These are phyloP conservation scores for Halocynthia aurantium DNA, from an alignment of 23 tunicate species.

Conservation along the genomic window DNA sequence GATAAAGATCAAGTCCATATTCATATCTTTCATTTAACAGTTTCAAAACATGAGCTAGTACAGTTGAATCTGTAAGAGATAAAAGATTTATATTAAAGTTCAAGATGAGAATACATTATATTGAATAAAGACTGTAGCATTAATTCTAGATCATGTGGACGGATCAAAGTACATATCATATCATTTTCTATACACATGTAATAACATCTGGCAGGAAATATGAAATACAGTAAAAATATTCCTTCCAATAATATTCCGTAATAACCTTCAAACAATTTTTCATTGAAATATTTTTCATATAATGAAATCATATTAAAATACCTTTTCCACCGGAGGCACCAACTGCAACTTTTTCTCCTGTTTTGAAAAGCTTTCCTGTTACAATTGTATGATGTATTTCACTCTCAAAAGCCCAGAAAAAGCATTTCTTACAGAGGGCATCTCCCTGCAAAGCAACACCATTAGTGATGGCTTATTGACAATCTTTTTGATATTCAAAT, in stretches of 20 bases:
- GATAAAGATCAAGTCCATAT: constrained; percentile 69
- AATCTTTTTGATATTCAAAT: neutral
- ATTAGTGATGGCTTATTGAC: neutral
- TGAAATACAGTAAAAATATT: neutral
- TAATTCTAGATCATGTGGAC: too few relatives aligned
- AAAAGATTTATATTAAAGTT: neutral
- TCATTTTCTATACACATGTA: too few relatives aligned
- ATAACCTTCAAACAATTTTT: neutral
- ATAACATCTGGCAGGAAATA: neutral
- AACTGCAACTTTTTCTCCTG: constrained; percentile 93
- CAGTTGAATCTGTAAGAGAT: constrained; percentile 63
- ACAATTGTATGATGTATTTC: constrained; percentile 91
- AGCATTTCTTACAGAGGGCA: constrained; percentile 86
- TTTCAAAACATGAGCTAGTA: constrained; percentile 75
- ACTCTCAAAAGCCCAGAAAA: constrained; percentile 79
- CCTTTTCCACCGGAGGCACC: constrained; percentile 98
- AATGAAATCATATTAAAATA: constrained; percentile 2
- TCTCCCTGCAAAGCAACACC: constrained; percentile 22
- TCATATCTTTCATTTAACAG: constrained; percentile 66
- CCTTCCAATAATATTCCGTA: neutral
- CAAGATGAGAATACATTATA: too few relatives aligned
- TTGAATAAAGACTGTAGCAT: too few relatives aligned
- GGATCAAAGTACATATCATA: too few relatives aligned
- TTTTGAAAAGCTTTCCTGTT: constrained; percentile 49
- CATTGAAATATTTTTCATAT: neutral